Conservation (phyloP, 2,888 invertebrate species). For the Exocentrus adspersus region DNA sequence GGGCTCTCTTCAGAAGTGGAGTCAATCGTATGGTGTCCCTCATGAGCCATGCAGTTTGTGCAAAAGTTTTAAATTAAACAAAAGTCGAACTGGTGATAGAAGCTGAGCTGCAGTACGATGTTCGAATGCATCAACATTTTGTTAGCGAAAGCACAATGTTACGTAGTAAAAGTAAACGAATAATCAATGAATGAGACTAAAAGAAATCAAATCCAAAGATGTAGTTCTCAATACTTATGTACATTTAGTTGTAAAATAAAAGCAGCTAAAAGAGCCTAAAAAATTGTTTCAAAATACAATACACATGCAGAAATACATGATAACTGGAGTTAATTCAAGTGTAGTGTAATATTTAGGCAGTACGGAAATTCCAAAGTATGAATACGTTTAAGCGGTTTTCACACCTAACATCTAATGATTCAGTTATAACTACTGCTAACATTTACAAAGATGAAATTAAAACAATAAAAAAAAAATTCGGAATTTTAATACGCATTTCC, state of each 20-base stretch:
- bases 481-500: too few relatives aligned
- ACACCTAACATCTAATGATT: conserved; percentile 15
- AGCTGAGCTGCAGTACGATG: conserved; percentile 31
- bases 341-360: conserved; percentile 54
- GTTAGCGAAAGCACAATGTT: conserved; percentile 28
- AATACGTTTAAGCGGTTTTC: conserved; percentile 11
- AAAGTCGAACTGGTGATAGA: conserved; percentile 29
- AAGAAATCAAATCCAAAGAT: conserved; percentile 18
- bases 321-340: conserved; percentile 35
- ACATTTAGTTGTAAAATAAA: conserved; percentile 25
- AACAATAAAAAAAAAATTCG: neutral
- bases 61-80: conserved; percentile 28
- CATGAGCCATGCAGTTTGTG: conserved; percentile 40
- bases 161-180: conserved; percentile 9
- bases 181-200: conserved; percentile 15
- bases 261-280: conserved; percentile 29
- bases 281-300: conserved; percentile 29
- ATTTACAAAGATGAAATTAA: neutral
- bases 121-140: conserved; percentile 18
- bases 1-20: conserved; percentile 1
- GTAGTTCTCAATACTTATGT: conserved; percentile 21
- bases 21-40: conserved; percentile 44
- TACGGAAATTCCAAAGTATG: conserved; percentile 26
- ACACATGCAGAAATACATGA: conserved; percentile 44
- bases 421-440: conserved; percentile 17